phyloP scores from a whole-genome alignment of 2,888 invertebrate genomes.

The Sphaerophoria rueppellii region DNA sequence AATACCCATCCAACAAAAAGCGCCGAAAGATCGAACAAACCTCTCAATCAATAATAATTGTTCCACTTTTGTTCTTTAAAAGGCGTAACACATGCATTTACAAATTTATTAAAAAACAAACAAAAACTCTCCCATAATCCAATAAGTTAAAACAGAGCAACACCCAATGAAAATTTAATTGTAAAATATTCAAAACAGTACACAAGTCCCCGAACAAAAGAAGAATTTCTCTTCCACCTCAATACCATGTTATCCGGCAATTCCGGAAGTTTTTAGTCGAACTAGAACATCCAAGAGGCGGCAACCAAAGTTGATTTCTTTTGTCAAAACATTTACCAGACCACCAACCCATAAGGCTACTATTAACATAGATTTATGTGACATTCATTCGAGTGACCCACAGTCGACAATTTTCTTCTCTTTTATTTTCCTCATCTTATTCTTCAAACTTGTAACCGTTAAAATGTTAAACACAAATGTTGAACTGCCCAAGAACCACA shows the following conservation, averaged over 20 bases:
- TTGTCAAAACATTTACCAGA: constrained; percentile 60
- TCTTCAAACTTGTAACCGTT: constrained; percentile 22
- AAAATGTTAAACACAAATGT: constrained; percentile 64
- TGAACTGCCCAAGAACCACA: constrained; percentile 64
- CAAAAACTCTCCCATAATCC: no score
- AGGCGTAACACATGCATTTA: no score
- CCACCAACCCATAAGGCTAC: constrained; percentile 61
- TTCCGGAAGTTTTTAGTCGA: constrained; percentile 59
- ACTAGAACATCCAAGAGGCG: constrained; percentile 32
- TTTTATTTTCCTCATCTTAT: constrained; percentile 56
- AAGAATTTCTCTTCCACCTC: constrained; percentile 34
- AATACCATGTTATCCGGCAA: constrained; percentile 42
- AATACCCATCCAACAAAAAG: no score
- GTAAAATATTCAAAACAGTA: constrained; percentile 27
- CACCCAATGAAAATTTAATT: constrained; percentile 36
- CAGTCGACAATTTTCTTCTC: constrained; percentile 25
- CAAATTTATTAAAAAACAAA: no score
- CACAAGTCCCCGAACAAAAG: constrained; percentile 5
- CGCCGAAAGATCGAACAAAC: no score
- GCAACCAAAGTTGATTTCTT: constrained; percentile 37
- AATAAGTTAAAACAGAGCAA: constrained; percentile 21
- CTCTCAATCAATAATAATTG: no score
- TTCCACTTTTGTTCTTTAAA: no score
- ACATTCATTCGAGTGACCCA: constrained; percentile 64
- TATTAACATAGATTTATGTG: constrained; percentile 69